Base-by-base conservation (phyloP, 2,797 vertebrate genomes). In the Gadopsis marmoratus region DNA sequence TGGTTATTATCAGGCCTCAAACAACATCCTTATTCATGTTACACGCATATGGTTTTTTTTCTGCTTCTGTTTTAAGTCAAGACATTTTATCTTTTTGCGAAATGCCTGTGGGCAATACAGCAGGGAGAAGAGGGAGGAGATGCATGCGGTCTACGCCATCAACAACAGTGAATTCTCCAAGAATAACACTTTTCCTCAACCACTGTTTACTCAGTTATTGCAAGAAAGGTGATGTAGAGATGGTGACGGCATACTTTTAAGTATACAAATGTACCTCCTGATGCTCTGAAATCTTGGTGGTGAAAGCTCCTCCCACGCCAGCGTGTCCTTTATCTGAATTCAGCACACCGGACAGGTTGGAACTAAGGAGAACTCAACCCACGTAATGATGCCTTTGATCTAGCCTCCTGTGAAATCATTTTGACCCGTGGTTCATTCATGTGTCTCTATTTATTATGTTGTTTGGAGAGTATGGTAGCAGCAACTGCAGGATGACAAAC, bases 11-110 rank as follows among this genome's bases (percentile, higher is more conserved):
- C 53, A 61, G 55, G 78, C 56, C 70, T 82, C 72, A 83, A 80
- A 83, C 68, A 79, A 60, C 50, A 23, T 81, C 81, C 41, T 82
- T 51, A 62, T 62, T 64, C 71, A 79, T 77, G 60, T 72, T 84
- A 64, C 76, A 72, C 79, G 70, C 69, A 76, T 65, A 65, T 55
- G 50, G 50, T 77, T 80, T 39, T 79, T 82, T 78, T 71, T 31
- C 61, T 74, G 72, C 51, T 65, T 58, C 60, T 54, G 68, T 85
- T 89, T 87, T 66, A 79, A 87, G 85, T 80, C 67, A 29, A 78
- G 65, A 65, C n/a, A 51, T 84, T 88, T 89, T 87, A 82, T 90
- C 69, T 91, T 85, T 80, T 82, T 70, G 17, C 68, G 78, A 76
- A 81, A 83, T 23, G 86, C 88, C 87, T 88, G 47, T 70, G 68